Conservation (phyloP, 2,888 invertebrate species). For the Drosophila imparisetae region DNA sequence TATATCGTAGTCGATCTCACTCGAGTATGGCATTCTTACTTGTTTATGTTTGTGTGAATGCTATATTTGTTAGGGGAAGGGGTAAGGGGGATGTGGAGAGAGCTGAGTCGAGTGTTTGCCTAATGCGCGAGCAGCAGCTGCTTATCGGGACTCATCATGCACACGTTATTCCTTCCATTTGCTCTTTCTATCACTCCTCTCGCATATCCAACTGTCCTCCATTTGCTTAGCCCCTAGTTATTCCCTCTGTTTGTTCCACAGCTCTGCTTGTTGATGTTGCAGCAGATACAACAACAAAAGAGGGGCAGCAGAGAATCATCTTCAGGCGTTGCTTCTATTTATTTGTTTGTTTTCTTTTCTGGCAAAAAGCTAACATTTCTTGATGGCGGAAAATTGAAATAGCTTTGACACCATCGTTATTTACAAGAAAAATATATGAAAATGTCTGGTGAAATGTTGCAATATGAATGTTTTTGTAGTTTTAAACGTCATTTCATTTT, state of each 20-base stretch:
- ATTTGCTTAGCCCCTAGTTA: slow-evolving; percentile 14
- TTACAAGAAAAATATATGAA: slow-evolving; percentile 9
- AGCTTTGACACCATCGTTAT: slow-evolving; percentile 43
- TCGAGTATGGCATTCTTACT: too few species aligned
- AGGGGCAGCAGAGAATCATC: slow-evolving; percentile 8
- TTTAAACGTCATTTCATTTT: not conserved
- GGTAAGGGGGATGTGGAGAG: not conserved
- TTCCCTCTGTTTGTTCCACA: slow-evolving; percentile 23
- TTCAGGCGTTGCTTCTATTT: slow-evolving; percentile 7
- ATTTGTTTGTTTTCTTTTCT: slow-evolving; percentile 16
- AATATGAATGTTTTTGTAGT: not conserved
- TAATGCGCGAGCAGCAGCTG: slow-evolving; percentile 50
- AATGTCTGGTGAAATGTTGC: not conserved
- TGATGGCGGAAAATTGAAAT: slow-evolving; percentile 30
- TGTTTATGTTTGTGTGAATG: not conserved
- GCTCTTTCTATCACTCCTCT: not conserved
- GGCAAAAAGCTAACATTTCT: slow-evolving; percentile 35
- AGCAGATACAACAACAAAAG: slow-evolving; percentile 32
- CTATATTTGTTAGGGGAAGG: not conserved
- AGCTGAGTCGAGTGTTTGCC: slow-evolving; percentile 3
- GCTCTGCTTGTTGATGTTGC: slow-evolving; percentile 49
- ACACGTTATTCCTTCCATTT: slow-evolving; percentile 20
- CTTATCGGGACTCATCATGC: slow-evolving; percentile 53
- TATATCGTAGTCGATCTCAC: too few species aligned
- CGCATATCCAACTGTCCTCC: slow-evolving; percentile 5